A percentile compares a stretch with the other conserved stretches of the same genome.
Conservation (phyloP, 2,113 vertebrate genomes). For the Chiloscyllium plagiosum region DNA sequence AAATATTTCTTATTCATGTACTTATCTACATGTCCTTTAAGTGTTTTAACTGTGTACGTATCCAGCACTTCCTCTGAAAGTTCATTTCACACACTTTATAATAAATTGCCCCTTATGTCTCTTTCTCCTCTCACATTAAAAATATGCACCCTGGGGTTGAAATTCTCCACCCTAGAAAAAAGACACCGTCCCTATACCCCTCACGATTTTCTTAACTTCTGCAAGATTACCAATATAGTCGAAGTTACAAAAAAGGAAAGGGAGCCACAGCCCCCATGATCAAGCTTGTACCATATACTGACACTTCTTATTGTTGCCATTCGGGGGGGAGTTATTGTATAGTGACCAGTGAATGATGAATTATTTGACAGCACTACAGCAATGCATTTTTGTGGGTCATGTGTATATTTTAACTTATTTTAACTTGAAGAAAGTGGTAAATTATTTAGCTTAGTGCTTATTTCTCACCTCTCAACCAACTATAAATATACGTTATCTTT, state of each 20-base stretch:
- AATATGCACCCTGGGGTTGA: too few species aligned
- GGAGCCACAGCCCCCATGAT: background rate
- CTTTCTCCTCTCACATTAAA: too few species aligned
- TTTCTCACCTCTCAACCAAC: background rate
- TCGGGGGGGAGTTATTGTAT: background rate
- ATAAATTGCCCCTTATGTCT: too few species aligned
- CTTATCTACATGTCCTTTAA: too few species aligned
- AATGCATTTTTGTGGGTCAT: background rate
- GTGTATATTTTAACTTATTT: background rate
- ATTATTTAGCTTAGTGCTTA: background rate
- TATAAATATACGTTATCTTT: background rate
- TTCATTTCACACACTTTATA: too few species aligned
- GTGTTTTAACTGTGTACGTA: too few species aligned
- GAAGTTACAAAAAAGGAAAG: background rate
- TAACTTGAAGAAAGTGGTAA: background rate
- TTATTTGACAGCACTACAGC: background rate
- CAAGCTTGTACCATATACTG: background rate
- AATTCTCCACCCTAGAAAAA: too few species aligned
- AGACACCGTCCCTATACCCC: too few species aligned
- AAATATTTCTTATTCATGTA: too few species aligned
- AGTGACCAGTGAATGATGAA: background rate
- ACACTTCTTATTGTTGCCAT: background rate
- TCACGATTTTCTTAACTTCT: too few species aligned
- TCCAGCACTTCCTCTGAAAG: too few species aligned
- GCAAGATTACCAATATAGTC: too few species aligned